Conservation (phyloP, 2,888 invertebrate species). For the Nasonovia ribisnigri region DNA sequence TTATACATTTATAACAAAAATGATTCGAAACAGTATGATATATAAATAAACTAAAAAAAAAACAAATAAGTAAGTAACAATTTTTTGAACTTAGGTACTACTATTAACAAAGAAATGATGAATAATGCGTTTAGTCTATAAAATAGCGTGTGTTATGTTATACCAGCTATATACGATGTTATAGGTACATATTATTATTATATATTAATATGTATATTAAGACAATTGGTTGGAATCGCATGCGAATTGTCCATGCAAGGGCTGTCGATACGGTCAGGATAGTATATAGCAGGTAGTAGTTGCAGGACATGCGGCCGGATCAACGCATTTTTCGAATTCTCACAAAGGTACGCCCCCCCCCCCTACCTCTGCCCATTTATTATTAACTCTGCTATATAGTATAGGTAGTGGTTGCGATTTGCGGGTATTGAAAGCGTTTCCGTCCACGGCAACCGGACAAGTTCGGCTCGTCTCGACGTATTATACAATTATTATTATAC, state of each 20-base stretch:
- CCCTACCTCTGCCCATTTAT: background rate
- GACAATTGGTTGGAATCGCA: background rate
- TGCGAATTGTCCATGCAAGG: background rate
- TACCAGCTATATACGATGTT: no score
- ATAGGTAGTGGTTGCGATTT: background rate
- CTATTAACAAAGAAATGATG: no score
- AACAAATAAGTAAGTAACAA: no score
- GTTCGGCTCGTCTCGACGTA: background rate
- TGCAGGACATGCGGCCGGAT: background rate
- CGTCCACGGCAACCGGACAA: background rate
- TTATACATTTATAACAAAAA: no score
- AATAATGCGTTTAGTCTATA: background rate
- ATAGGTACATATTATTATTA: background rate
- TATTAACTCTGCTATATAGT: background rate
- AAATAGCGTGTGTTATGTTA: background rate
- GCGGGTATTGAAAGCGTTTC: background rate
- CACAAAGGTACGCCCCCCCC: background rate
- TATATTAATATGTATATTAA: background rate
- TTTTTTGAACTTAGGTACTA: no score
- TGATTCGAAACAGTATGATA: no score
- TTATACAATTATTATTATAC: background rate
- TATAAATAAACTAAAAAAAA: no score
- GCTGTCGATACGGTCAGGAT: background rate
- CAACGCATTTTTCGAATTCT: background rate
- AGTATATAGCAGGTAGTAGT: background rate